Evolutionary conservation across 2,888 invertebrate genomes (phyloP).

Genomic region (Athalia circularis): DNA sequence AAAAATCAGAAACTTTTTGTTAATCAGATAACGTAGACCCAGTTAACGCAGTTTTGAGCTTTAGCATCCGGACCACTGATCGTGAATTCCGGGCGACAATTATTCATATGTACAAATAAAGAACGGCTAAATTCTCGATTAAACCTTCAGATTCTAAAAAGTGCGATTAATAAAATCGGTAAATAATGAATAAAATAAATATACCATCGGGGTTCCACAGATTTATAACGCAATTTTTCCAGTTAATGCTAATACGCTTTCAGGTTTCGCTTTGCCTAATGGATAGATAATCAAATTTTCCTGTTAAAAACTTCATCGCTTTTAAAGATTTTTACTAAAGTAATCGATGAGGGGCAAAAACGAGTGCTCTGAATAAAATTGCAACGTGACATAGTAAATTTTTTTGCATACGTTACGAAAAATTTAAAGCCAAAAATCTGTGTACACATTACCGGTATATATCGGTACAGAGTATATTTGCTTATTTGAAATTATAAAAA

Average conservation of each 20-base stretch:
- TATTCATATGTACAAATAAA: no score
- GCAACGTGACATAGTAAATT: neutral
- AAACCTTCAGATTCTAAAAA: neutral
- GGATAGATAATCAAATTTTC: slow-evolving; percentile 31
- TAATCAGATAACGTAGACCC: no score
- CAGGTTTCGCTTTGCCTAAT: slow-evolving; percentile 30
- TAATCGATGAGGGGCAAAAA: slow-evolving; percentile 18
- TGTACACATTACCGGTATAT: no score
- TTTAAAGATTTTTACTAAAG: slow-evolving; percentile 20
- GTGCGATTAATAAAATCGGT: neutral
- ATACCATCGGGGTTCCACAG: slow-evolving; percentile 13
- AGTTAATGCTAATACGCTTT: slow-evolving; percentile 24
- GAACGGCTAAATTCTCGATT: no score
- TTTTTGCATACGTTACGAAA: neutral
- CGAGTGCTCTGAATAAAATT: slow-evolving; percentile 18
- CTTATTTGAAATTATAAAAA: no score
- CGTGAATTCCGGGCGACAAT: no score
- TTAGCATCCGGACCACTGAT: no score
- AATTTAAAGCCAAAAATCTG: neutral
- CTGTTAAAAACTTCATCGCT: slow-evolving; percentile 33
- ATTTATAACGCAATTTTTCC: slow-evolving; percentile 36
- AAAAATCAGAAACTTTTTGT: no score
- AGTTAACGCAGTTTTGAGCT: no score
- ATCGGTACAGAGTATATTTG: no score
- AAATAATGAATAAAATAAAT: slow-evolving; percentile 16